phyloP scores from a whole-genome alignment of 2,888 invertebrate genomes.

The Mylabris sibirica region DNA sequence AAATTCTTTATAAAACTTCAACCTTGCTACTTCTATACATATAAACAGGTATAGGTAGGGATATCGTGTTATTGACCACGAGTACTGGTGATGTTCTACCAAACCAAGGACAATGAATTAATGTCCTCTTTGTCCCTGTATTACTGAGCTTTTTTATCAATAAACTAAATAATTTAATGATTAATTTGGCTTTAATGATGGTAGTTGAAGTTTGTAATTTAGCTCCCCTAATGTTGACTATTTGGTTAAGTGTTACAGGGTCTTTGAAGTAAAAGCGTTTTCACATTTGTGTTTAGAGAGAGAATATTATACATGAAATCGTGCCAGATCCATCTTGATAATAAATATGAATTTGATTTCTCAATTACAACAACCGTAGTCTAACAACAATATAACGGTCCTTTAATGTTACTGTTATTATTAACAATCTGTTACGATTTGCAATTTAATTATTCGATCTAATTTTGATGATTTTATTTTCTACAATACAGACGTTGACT shows the following conservation, averaged over 20 bases:
- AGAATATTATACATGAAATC: background rate
- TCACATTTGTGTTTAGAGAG: background rate
- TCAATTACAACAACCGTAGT: background rate
- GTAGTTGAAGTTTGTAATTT: background rate
- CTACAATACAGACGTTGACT: background rate
- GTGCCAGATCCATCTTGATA: background rate
- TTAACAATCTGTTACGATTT: background rate
- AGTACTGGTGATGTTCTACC: slow-evolving; percentile 7
- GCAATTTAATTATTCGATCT: background rate
- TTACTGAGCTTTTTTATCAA: background rate
- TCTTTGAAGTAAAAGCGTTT: slow-evolving; percentile 15
- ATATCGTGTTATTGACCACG: slow-evolving; percentile 30
- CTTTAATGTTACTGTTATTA: background rate
- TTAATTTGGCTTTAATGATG: background rate
- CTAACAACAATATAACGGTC: background rate
- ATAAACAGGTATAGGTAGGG: slow-evolving; percentile 31
- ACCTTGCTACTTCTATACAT: slow-evolving; percentile 26
- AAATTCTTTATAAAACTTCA: slow-evolving; percentile 24
- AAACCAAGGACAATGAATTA: background rate
- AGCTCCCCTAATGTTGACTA: too few species aligned
- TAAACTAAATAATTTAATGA: background rate
- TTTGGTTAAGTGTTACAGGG: slow-evolving; percentile 29
- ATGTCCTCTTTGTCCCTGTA: background rate
- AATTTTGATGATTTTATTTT: background rate
- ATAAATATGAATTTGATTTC: background rate